Percentiles rank a stretch among this genome's conserved stretches.
Evolutionary conservation across 2,888 invertebrate genomes (phyloP).

Genomic region (Dryomyza anilis): DNA sequence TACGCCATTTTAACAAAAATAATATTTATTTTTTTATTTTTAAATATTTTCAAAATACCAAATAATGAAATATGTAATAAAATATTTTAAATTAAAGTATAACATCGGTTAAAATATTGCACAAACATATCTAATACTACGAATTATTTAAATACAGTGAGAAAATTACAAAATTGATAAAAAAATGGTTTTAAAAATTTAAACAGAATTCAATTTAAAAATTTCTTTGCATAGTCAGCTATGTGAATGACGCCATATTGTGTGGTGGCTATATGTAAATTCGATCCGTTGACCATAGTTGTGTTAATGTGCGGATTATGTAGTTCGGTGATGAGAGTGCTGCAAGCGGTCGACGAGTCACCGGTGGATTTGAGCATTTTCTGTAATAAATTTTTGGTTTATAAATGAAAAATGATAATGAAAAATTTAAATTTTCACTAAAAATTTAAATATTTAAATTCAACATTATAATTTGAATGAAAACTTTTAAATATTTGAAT

Average conservation of each 20-base stretch:
- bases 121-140: neutral
- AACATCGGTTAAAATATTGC: neutral
- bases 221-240: constrained; percentile 46
- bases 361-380: constrained; percentile 61
- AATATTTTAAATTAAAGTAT: neutral
- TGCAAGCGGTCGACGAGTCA: constrained; percentile 67
- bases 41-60: too few relatives aligned
- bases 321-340: constrained; percentile 65
- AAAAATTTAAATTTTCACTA: too few relatives aligned
- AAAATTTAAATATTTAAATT: too few relatives aligned
- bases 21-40: too few relatives aligned
- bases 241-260: constrained; percentile 54
- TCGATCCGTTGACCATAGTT: constrained; percentile 62
- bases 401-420: neutral
- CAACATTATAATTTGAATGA: too few relatives aligned
- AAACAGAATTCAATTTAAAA: neutral
- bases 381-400: constrained; percentile 40
- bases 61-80: neutral
- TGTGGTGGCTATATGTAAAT: constrained; percentile 63
- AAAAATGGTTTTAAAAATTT: neutral
- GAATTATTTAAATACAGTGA: neutral
- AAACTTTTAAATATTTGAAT: neutral
- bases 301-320: constrained; percentile 66
- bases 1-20: too few relatives aligned
- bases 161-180: neutral